These are phyloP conservation scores for Aphelenchoides avenae DNA, from an alignment of 1,140 invertebrate genomes.

Conservation along the genomic window DNA sequence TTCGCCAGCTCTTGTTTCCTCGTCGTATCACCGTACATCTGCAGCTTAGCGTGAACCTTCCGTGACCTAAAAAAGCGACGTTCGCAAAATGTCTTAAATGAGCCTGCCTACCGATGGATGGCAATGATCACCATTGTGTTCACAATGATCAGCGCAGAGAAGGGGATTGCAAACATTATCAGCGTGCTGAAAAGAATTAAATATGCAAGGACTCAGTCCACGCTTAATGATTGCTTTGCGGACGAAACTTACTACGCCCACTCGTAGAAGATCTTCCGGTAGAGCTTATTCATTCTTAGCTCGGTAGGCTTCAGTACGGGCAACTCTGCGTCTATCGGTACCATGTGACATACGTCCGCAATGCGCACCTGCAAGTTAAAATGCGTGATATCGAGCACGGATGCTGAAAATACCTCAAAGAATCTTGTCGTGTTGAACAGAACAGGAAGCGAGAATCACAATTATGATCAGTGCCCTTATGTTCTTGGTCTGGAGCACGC, in stretches of 20 bases:
- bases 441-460: conserved; percentile 31
- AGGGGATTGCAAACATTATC: conserved; percentile 44
- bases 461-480: conserved; percentile 28
- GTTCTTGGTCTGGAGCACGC: conserved; percentile 27
- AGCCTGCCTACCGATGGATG: conserved; percentile 35
- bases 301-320: conserved; percentile 37
- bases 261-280: conserved; percentile 45
- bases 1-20: conserved; percentile 52
- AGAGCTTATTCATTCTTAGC: conserved; percentile 33
- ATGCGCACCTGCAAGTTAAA: conserved; percentile 31
- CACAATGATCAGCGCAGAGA: conserved; percentile 40
- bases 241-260: conserved; percentile 44
- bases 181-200: conserved; percentile 18
- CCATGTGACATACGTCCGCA: conserved; percentile 39
- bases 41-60: conserved; percentile 51
- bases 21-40: conserved; percentile 42
- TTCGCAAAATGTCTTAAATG: conserved; percentile 1
- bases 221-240: neutral
- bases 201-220: conserved; percentile 2
- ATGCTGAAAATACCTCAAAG: conserved; percentile 34
- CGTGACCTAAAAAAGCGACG: conserved; percentile 24
- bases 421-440: conserved; percentile 44
- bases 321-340: conserved; percentile 41
- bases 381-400: conserved; percentile 17
- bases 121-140: conserved; percentile 39